A percentile compares a stretch with the other conserved stretches of the same genome.
Conservation (phyloP, 2,113 vertebrate genomes). For the Camelus dromedarius region DNA sequence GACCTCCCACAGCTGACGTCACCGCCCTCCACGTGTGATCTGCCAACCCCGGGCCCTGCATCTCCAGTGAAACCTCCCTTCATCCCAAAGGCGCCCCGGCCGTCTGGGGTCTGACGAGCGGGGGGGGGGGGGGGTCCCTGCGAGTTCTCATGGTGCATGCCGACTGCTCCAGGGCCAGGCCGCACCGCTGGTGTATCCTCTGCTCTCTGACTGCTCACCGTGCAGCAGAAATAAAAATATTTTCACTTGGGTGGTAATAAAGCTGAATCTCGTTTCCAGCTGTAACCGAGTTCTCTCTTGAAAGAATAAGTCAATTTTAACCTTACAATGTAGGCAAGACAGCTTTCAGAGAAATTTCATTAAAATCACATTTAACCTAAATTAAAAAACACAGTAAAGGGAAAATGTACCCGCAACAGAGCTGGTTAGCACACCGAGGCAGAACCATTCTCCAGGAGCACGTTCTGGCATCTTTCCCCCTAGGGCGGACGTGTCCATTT, state of each 20-base stretch:
- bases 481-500: rapidly evolving
- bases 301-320: conserved; percentile 70
- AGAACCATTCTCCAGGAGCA: rapidly evolving
- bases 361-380: conserved; percentile 63
- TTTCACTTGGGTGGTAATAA: conserved; percentile 54
- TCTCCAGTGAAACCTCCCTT: rapidly evolving
- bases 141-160: rapidly evolving
- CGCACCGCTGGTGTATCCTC: neutral
- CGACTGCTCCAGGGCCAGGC: rapidly evolving
- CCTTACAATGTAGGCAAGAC: neutral
- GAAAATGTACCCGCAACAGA: neutral
- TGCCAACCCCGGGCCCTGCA: rapidly evolving
- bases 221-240: conserved; percentile 11
- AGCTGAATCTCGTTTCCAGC: conserved; percentile 60
- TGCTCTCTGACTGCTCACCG: neutral
- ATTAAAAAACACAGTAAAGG: conserved; percentile 36
- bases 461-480: rapidly evolving
- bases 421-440: rapidly evolving
- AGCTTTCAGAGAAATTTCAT: conserved; percentile 62
- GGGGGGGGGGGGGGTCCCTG: rapidly evolving
- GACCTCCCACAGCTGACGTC: rapidly evolving
- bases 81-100: neutral
- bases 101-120: rapidly evolving
- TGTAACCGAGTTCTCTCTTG: conserved; percentile 60
- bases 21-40: rapidly evolving